Evolutionary conservation across 2,113 vertebrate genomes (phyloP), one percentile per base, ranked within the genome.

Genomic region (Oreocharis arfaki): DNA sequence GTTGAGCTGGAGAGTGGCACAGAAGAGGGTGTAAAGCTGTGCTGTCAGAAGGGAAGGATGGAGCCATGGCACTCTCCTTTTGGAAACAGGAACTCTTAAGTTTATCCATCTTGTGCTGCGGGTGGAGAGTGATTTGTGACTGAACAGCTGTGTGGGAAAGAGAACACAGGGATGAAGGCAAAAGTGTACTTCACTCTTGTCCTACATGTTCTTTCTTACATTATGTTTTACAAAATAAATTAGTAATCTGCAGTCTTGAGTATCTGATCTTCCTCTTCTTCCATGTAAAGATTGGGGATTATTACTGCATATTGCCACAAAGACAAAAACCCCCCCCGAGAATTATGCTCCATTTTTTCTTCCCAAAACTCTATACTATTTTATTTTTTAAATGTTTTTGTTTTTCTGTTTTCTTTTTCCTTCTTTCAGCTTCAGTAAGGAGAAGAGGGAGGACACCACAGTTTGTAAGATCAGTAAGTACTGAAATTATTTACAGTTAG

Each of bases 391-490:
- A 60, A 73, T 33, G 3, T 6, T 55, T 42, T 37, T 53, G 9
- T 22, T 75, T 11, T 50, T 44, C 7, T 60, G 4, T 35, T 60
- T 30, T 47, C 28, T 13, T 7, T 73, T 22, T 67, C 9, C 8
- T 42, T 42, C 52, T 85, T 96, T 52, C 42, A 98, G 98, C 27
- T 21, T 28, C 92, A 56, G 33, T 55, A 52, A 94, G 93, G 2
- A 94, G 93, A 96, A 65, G 76, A 35, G 92, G 71, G 32, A 96
- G 74, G 83, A 75, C 91, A 55, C 13, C 52, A 10, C 39, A 90
- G 37, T 52, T 85, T 13, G 59, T 15, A 89, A 98, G 97, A 97
- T 11, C 91, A 79, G 97, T 97, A 94, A 97, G 94, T 90, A 69
- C 16, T 39, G 41, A 67, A 80, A 56, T 24, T 46, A 24, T 68